Base-by-base conservation (phyloP, 2,797 vertebrate species). In the Lagorchestes hirsutus region DNA sequence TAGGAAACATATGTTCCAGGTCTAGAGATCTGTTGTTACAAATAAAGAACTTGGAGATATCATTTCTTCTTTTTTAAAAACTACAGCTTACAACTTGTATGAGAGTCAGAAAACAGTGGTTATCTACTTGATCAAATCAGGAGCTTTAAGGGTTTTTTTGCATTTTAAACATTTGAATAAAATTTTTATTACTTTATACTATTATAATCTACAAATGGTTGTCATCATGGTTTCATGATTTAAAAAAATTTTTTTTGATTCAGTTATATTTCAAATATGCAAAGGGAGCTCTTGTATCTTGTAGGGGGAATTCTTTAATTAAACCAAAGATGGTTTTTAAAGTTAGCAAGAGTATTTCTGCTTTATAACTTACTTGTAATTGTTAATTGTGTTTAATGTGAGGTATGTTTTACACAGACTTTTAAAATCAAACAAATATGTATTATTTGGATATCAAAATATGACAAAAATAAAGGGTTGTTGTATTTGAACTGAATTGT, bases 111-210 rank as follows among this genome's bases (percentile, higher is more conserved):
- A 55, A 93, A 12, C 11, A 87, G 92, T 94, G 90, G 4, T 31
- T 90, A 95, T 82, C 29, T 82, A 74, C 94, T 16, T 57, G 50
- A 90, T 82, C 82, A 97, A 91, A 94, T 93, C n/a, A 92, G n/a
- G n/a, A 58, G 55, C 50, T 91, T 94, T 94, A 96, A 93, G 93
- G 52, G 52, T 6, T 52, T 9, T 96, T 11, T 59, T 34, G 13
- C n/a, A 87, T 87, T 87, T 87, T 50, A 94, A 94, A 87, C 82
- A 82, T 16, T 93, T 92, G 29, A 55, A 3, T 92, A 94, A 55
- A 52, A 93, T 82, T 96, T 94, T 95, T n/a, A 74, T 87, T 46
- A 92, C 95, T 96, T 95, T 10, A 14, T 94, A 90, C 96, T 90
- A 11, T 93, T 52, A 55, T 82, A 67, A 29, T 10, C 91, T 74